These are phyloP conservation scores for Hoplodrina ambigua DNA, from an alignment of 2,888 invertebrate genomes.

Conservation along the genomic window DNA sequence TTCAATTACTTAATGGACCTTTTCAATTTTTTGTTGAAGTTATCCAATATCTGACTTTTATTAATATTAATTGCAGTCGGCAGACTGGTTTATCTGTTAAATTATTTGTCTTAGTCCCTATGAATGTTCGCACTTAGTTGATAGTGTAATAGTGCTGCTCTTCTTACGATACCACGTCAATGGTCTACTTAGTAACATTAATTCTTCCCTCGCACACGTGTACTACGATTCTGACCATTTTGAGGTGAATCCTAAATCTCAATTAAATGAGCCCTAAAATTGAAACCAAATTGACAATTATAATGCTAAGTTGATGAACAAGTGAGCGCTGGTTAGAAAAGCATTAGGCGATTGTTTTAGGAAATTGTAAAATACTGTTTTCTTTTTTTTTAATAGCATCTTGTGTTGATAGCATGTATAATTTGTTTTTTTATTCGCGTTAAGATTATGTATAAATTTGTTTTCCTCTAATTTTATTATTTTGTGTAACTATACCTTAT, in stretches of 20 bases:
- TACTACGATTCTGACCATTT: conserved; percentile 45
- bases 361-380: conserved; percentile 89
- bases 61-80: conserved; percentile 5
- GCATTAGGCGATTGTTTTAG: conserved; percentile 81
- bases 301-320: conserved; percentile 75
- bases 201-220: conserved; percentile 47
- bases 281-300: conserved; percentile 84
- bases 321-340: conserved; percentile 75
- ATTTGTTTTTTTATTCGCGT: conserved; percentile 89
- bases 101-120: conserved; percentile 8
- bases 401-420: conserved; percentile 89
- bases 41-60: conserved; percentile 11
- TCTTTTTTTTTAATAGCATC: conserved; percentile 82
- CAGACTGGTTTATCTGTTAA: conserved; percentile 14
- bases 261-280: conserved; percentile 79
- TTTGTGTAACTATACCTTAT: conserved; percentile 89
- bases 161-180: conserved; percentile 15
- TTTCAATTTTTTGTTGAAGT: conserved; percentile 31
- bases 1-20: conserved; percentile 25
- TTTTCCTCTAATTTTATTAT: conserved; percentile 90
- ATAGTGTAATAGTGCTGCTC: not conserved
- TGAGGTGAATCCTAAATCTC: conserved; percentile 67
- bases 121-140: conserved; percentile 30
- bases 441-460: conserved; percentile 90
- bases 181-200: conserved; percentile 46